Evolutionary conservation across 2,797 vertebrate species (phyloP), one percentile per base, ranked within the genome.

Genomic region (Microctenopoma lineatum): DNA sequence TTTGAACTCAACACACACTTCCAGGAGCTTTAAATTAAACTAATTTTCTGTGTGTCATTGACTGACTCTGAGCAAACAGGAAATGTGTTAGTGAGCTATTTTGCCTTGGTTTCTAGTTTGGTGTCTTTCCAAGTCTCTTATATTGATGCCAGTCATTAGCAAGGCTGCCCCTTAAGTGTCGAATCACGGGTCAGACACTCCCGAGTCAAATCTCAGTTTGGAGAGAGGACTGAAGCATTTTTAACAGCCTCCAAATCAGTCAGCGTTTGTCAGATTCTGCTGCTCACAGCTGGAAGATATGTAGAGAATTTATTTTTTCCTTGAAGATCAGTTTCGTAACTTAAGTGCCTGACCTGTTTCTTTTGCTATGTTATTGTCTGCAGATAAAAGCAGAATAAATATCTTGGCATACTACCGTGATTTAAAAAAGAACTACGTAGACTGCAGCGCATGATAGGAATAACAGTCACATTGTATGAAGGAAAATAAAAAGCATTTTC

Each of bases 21-120:
- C 27, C 57, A 56, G 47, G 12, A 70, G 59, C 59, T 68, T 72
- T 65, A 46, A 76, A 81, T 59, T 11, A 73, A 75, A 59, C 58
- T 1, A 25, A 75, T 77, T 79, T 73, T 74, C 25, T 60, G 50
- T 78, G 39, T 83, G 74, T 77, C 84, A 84, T 77, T 81, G 81
- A 77, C 63, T 39, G 45, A 54, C 66, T 76, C 18, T 57, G 58
- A 59, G 55, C 36, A 72, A 72, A 82, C 39, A 69, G 50, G 25
- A 76, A 69, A 58, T 12, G 15, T 27, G 66, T 79, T 39, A 27
- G 51, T 32, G 2, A 38, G 15, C 55, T 62, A 48, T 26, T 68
- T 70, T 78, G 51, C 61, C 44, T 72, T 51, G 45, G 45, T 55
- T 68, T 77, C 36, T 18, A 55, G 39, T 57, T 66, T 66, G 58